Evolutionary conservation across 1,140 invertebrate species (phyloP).

Genomic region (Zelostemma sp.): DNA sequence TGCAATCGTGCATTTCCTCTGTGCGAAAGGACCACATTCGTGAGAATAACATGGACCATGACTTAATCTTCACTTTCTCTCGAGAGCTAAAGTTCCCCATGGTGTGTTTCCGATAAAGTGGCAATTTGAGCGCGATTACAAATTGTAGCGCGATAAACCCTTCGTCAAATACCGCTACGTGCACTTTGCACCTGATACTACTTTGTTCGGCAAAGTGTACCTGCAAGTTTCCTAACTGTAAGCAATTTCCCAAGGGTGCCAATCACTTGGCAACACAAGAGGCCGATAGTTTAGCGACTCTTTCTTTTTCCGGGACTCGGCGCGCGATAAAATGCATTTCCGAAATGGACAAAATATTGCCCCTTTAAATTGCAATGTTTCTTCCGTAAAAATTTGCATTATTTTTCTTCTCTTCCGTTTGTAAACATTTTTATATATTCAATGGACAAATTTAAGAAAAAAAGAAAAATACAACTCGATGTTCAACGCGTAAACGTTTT

Average conservation of each 20-base stretch:
- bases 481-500: no score
- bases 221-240: constrained; percentile 23
- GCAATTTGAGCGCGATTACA: constrained; percentile 21
- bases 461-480: no score
- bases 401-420: no score
- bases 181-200: constrained; percentile 42
- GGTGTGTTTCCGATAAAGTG: constrained; percentile 9
- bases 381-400: no score
- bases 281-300: no score
- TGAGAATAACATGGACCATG: neutral
- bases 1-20: neutral
- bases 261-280: constrained; percentile 20
- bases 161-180: constrained; percentile 38
- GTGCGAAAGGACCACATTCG: neutral
- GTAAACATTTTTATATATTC: no score
- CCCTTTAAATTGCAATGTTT: no score
- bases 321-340: no score
- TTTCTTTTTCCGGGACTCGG: no score
- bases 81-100: neutral
- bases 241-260: constrained; percentile 40
- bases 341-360: no score
- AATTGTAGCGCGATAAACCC: constrained; percentile 38
- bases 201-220: constrained; percentile 38
- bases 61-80: constrained; percentile 1
- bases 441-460: no score